Base-by-base conservation (phyloP, 1,140 invertebrate genomes). In the Calycopis cecrops region DNA sequence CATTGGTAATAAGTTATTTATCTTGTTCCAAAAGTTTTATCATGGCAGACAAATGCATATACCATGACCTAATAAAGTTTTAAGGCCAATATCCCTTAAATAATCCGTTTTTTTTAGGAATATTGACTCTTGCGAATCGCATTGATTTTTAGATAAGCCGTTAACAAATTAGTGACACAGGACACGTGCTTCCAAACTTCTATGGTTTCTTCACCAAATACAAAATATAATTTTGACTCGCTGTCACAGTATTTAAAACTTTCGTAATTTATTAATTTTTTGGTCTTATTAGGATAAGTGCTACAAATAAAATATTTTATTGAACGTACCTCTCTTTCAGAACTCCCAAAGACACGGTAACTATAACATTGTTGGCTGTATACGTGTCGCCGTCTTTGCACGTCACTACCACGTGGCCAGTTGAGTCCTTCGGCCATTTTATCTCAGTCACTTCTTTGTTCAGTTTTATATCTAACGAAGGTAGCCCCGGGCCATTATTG, bases 291-390 rank as follows among this genome's bases (percentile, higher is more conserved):
- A n/a, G n/a, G n/a, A n/a, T n/a, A n/a, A n/a, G n/a, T n/a, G n/a
- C 21, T 28, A 6, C 6, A 28, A 2, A 34, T 18, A 42, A 16
- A 8, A 12, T 47, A 9, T 8, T 18, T 37, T 18, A 38, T 21
- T 12, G 34, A 14, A 63, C 61, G 70, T 56, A 81, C 81, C 78
- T 83, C 40, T 91, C 88, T 75, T 94, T 93, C 0, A 94, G 70
- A 0, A 94, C 92, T 1, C 93, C 93, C n/a, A 94, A 60, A 0
- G 92, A 92, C 0, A 92, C 87, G 0, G 93, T 94, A 1, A 92
- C 88, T 28, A 94, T 91, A 0, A 92, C 90, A 72, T 91, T 90
- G 61, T 91, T 88, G 1, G 92, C 90, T 9, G 67, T 69, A 60
- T 91, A 90, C 0, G 63, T 44, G 44, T 85, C 70, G 0, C 91